Evolutionary conservation across 2,113 vertebrate genomes (phyloP).

Genomic region (Antechinus flavipes): DNA sequence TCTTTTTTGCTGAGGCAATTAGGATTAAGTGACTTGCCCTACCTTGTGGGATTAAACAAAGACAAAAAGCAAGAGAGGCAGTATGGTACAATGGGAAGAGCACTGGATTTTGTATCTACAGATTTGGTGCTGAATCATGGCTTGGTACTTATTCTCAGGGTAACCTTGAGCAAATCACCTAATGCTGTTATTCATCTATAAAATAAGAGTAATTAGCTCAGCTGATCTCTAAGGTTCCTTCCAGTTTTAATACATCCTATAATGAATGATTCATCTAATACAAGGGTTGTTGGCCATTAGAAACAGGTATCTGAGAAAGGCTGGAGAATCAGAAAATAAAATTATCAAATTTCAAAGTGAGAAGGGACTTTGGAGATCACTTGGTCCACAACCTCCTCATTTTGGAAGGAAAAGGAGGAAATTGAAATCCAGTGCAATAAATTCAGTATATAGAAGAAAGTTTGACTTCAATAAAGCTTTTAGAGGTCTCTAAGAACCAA

Average conservation of each 20-base stretch:
- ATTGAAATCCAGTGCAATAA: background rate
- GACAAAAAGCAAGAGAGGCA: background rate
- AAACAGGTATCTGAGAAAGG: background rate
- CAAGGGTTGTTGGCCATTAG: background rate
- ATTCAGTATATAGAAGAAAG: background rate
- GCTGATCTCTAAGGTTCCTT: background rate
- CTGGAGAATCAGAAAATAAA: background rate
- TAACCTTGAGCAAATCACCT: background rate
- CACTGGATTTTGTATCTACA: background rate
- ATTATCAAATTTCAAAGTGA: background rate
- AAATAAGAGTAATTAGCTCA: background rate
- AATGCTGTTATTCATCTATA: background rate
- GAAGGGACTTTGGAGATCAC: background rate
- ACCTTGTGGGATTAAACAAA: background rate
- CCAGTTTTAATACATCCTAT: background rate
- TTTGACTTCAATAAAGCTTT: slow-evolving; percentile 1
- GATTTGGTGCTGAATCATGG: background rate
- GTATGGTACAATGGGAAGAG: background rate
- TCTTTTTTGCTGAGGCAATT: no score
- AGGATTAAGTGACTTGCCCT: no score
- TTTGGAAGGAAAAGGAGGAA: background rate
- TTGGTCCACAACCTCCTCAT: background rate
- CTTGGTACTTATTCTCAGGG: background rate
- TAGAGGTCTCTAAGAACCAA: background rate
- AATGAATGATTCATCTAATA: background rate